Evolutionary conservation across 1,140 invertebrate species (phyloP).

Genomic region (Penaeus indicus): DNA sequence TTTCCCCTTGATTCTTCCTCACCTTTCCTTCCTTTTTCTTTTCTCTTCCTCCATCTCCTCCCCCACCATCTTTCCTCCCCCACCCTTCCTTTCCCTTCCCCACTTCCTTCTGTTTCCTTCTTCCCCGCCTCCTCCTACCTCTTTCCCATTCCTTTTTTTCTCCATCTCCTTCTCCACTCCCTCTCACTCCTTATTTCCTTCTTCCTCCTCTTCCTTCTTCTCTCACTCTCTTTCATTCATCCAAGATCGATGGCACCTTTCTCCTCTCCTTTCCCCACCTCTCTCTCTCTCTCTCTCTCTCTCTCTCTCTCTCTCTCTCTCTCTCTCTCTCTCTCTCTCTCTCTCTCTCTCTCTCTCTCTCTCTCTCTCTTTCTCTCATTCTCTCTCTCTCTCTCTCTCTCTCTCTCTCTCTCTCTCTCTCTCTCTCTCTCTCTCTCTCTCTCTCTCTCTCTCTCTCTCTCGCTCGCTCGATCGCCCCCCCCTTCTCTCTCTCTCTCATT

Average conservation of each 20-base stretch:
- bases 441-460: not conserved
- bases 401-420: not conserved
- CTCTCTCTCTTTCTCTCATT: not conserved
- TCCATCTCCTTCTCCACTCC: not conserved
- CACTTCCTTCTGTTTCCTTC: no score
- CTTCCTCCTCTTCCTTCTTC: not conserved
- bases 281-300: not conserved
- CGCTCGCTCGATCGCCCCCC: not conserved
- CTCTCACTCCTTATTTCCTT: not conserved
- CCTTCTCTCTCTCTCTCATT: not conserved
- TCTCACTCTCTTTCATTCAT: not conserved
- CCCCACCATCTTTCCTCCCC: not conserved
- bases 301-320: not conserved
- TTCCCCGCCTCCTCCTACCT: not conserved
- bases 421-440: no score
- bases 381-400: constrained; percentile 7
- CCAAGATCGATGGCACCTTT: not conserved
- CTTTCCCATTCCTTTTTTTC: not conserved
- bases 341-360: constrained; percentile 4
- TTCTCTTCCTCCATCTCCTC: no score
- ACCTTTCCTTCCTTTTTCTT: no score
- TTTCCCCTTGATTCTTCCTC: no score
- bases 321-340: not conserved
- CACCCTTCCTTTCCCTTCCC: not conserved
- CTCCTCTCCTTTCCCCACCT: not conserved